These are phyloP conservation scores for Drosophila sp. DNA, from an alignment of 1,140 invertebrate species.

Conservation along the genomic window DNA sequence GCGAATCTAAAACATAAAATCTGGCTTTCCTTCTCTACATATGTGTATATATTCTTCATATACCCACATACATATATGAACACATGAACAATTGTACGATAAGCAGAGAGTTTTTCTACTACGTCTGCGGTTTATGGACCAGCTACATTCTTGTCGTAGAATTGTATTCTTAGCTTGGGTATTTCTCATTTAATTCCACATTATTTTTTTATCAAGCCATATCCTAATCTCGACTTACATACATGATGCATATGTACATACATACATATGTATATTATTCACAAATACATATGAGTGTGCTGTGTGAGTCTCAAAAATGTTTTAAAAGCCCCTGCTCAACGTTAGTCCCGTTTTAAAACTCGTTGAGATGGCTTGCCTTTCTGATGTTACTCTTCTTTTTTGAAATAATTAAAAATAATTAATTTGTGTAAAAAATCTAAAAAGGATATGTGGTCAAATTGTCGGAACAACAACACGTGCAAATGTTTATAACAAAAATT, in stretches of 20 bases:
- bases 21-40: too few species aligned
- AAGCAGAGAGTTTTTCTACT: neutral
- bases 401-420: neutral
- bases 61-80: neutral
- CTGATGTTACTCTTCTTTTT: neutral
- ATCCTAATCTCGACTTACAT: neutral
- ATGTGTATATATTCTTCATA: neutral
- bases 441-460: neutral
- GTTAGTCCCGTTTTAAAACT: constrained; percentile 1
- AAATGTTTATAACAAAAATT: neutral
- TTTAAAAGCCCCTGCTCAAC: neutral
- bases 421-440: too few species aligned
- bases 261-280: neutral
- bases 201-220: neutral
- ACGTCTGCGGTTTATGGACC: neutral
- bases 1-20: neutral
- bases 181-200: neutral
- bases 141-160: neutral
- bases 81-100: neutral
- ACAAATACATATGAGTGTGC: neutral
- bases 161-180: neutral
- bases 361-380: neutral
- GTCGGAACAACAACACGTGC: neutral
- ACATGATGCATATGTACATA: neutral
- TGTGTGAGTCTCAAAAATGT: neutral